Conservation (phyloP, 2,888 invertebrate genomes). For the Synanthedon tipuliformis region DNA sequence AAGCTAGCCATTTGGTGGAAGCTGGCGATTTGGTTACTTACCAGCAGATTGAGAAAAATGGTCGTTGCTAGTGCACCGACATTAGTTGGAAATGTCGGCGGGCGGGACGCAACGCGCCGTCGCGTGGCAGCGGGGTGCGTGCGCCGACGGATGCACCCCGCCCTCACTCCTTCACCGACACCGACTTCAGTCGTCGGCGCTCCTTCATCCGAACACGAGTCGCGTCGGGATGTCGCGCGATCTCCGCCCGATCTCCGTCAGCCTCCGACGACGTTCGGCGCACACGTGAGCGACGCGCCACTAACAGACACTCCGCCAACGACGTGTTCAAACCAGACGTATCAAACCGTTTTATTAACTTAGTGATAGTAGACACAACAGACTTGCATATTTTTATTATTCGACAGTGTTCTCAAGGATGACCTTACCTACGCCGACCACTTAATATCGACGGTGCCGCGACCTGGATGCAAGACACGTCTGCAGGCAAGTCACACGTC, state of each 20-base stretch:
- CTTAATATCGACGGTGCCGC: no score
- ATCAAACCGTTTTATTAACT: no score
- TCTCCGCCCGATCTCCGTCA: not conserved
- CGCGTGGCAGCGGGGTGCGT: slow-evolving; percentile 9
- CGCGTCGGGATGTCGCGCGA: not conserved
- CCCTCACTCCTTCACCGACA: not conserved
- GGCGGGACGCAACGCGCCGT: slow-evolving; percentile 7
- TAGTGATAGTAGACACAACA: no score
- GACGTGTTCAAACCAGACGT: not conserved
- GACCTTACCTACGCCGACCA: no score
- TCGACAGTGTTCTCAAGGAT: no score
- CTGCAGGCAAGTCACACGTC: no score
- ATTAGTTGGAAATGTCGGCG: slow-evolving; percentile 1
- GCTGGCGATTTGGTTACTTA: no score
- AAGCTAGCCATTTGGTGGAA: no score
- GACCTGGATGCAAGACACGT: no score
- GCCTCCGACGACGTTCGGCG: not conserved
- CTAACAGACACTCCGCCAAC: not conserved
- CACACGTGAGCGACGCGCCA: not conserved
- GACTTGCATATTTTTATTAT: no score
- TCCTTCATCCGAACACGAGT: not conserved
- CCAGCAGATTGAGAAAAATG: not conserved
- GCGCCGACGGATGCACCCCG: not conserved
- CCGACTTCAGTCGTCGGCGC: not conserved
- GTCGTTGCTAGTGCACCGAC: not conserved